Base-by-base conservation (phyloP, 2,888 invertebrate species). In the Sarcophaga subvicina region DNA sequence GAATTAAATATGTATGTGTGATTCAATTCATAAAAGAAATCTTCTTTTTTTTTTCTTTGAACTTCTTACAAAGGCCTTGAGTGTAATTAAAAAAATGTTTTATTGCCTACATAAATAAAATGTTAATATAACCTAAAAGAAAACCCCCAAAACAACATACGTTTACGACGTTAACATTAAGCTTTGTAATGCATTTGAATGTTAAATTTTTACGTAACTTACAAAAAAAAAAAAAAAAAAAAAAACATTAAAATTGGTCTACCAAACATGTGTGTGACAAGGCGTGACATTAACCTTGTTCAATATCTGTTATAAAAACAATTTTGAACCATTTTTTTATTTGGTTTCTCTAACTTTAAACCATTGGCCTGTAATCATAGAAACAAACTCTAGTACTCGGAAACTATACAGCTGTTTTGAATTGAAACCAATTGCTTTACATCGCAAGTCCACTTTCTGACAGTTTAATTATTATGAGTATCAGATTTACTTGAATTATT, bases 271-370 rank as follows among this genome's bases (percentile, higher is more conserved):
- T 60, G 72, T 73, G 45, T 45, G 45, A 73, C 67, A 67, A 73
- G 77, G 72, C 66, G 66, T 80, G 84, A 77, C 80, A 80, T 85
- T 77, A 80, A 85, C 76, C 84, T 77, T 85, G 84, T 80, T 54
- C 60, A 76, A 76, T 54, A 20, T 37, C n/a, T 66, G 49, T 22
- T 73, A 59, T 73, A 49, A 60, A 59, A 12, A 47, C 54, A 22
- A 22, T 25, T 64, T 11, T 47, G 49, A 14, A 54, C 47, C 4
- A 54, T 66, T 8, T 22, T 25, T 67, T 80, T 71, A 25, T 49
- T 45, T 27, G 20, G 17, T 66, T 22, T 37, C 17, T 45, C 37
- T 49, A 8, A 17, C 3, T 54, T 69, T n/a, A 27, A 25, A 27
- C 14, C 64, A 66, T 14, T 17, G 17, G 54, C 17, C 17, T 54